These are phyloP conservation scores for Argynnis bischoffii DNA, from an alignment of 2,888 invertebrate species.

Conservation along the genomic window DNA sequence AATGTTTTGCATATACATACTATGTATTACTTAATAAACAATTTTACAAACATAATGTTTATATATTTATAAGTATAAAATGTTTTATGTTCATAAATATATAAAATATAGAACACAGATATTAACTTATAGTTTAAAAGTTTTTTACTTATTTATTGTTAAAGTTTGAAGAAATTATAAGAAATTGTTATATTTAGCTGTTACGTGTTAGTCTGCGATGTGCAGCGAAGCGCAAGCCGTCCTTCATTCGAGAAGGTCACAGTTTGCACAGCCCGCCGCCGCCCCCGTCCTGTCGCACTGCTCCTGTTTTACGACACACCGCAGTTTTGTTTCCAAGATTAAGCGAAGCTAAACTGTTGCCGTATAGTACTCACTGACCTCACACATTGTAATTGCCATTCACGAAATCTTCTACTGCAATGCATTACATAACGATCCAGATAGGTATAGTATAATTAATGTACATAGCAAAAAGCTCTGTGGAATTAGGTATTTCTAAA, in stretches of 20 bases:
- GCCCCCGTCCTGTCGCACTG: constrained; percentile 42
- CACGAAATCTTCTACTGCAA: neutral
- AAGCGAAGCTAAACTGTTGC: constrained; percentile 72
- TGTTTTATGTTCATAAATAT: no score
- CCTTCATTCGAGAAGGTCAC: constrained; percentile 68
- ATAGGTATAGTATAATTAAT: neutral
- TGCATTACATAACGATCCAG: neutral
- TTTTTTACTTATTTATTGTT: neutral
- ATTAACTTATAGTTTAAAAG: neutral
- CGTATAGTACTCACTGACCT: constrained; percentile 62
- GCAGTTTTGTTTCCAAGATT: constrained; percentile 74
- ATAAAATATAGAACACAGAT: no score
- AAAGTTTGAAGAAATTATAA: neutral
- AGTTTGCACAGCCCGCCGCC: constrained; percentile 63
- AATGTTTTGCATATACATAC: no score
- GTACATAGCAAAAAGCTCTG: neutral
- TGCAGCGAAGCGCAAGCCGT: constrained; percentile 55
- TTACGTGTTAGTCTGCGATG: constrained; percentile 47
- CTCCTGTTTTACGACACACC: constrained; percentile 66
- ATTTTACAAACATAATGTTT: no score
- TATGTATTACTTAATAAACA: no score
- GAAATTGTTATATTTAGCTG: constrained; percentile 8
- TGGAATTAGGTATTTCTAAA: constrained; percentile 36
- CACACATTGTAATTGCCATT: constrained; percentile 59
- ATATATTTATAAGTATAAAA: no score